These are phyloP conservation scores for Coryphaenoides rupestris DNA, from an alignment of 2,113 vertebrate species.

Conservation along the genomic window DNA sequence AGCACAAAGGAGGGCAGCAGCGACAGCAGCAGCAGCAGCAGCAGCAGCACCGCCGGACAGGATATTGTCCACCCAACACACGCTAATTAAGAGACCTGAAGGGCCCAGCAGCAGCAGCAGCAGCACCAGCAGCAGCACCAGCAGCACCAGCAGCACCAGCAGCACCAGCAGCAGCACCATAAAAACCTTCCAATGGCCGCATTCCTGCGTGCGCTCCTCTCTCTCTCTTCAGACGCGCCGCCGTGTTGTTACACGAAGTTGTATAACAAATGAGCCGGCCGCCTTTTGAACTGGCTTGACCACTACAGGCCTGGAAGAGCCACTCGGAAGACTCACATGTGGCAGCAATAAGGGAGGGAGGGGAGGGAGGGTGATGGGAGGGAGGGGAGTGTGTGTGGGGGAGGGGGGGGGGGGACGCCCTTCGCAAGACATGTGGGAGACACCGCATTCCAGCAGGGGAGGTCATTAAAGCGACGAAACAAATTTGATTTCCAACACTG, in stretches of 20 bases:
- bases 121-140: no score
- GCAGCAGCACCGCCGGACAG: constrained; percentile 5
- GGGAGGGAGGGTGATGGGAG: constrained; percentile 78
- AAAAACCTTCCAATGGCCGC: constrained; percentile 44
- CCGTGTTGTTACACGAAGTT: constrained; percentile 72
- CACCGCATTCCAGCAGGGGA: constrained; percentile 72
- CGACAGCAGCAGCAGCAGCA: no score
- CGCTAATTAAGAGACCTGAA: constrained; percentile 59
- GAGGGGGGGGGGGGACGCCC: constrained; percentile 72
- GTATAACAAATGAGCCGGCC: constrained; percentile 76
- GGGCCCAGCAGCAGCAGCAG: no score
- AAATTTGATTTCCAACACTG: constrained; percentile 67
- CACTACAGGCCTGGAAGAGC: constrained; percentile 75
- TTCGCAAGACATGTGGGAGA: constrained; percentile 75
- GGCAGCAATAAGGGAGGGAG: constrained; percentile 77
- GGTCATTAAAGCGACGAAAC: constrained; percentile 75
- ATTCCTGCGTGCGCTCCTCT: constrained; percentile 56
- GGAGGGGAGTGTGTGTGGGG: constrained; percentile 76
- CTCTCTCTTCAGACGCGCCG: constrained; percentile 54
- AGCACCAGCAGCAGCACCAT: no score
- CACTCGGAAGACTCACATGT: constrained; percentile 71
- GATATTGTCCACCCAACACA: constrained; percentile 45
- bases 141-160: no score
- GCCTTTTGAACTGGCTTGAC: constrained; percentile 79
- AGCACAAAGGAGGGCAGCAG: constrained; percentile 31